Conservation (phyloP, 2,113 vertebrate species). For the Laticauda colubrina region DNA sequence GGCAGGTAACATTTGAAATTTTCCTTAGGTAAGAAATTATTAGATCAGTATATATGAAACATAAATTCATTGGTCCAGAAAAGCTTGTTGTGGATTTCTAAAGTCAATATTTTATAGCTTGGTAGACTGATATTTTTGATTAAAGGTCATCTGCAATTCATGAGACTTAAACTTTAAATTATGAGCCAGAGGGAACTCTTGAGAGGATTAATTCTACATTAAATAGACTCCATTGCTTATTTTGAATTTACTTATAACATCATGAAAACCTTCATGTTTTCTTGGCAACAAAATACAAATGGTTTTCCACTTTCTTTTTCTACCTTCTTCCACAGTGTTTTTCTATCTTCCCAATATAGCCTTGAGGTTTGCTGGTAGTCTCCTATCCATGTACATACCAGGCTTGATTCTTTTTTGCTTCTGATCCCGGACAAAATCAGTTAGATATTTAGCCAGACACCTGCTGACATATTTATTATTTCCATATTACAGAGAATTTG, state of each 20-base stretch:
- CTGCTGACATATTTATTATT: neutral
- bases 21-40: neutral
- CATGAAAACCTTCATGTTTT: neutral
- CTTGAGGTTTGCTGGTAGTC: neutral
- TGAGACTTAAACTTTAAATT: neutral
- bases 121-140: neutral
- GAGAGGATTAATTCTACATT: neutral
- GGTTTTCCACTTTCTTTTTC: neutral
- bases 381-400: neutral
- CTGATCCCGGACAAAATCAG: neutral
- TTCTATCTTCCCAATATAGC: neutral
- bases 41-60: neutral
- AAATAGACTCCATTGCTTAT: neutral
- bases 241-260: neutral
- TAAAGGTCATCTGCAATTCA: neutral
- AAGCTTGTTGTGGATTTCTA: neutral
- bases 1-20: neutral
- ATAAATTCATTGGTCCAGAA: neutral
- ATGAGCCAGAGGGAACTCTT: neutral
- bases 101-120: neutral
- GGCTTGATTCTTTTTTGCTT: neutral
- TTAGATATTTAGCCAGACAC: neutral
- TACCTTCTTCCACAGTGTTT: neutral
- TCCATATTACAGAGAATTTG: neutral
- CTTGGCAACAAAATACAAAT: neutral